Conservation (phyloP, 2,797 vertebrate genomes). For the Fratercula arctica region DNA sequence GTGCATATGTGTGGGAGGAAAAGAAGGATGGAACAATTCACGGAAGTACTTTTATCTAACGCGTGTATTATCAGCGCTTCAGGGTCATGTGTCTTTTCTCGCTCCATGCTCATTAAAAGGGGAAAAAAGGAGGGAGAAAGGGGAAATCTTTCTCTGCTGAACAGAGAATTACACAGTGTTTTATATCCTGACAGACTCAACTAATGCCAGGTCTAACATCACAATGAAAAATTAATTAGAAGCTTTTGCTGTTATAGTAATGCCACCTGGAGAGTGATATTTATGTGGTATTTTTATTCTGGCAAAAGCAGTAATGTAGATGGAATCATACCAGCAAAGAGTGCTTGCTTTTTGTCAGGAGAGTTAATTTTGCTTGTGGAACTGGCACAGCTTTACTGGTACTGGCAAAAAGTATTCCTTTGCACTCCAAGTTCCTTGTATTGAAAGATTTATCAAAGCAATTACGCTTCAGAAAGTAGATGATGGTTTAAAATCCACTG, state of each 20-base stretch:
- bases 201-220: constrained; percentile 34
- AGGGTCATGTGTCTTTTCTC: constrained; percentile 44
- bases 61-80: background rate
- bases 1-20: background rate
- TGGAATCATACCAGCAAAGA: constrained; percentile 28
- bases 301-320: constrained; percentile 37
- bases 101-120: constrained; percentile 40
- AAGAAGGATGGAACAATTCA: constrained; percentile 19
- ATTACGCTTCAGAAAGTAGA: constrained; percentile 41
- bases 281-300: constrained; percentile 64
- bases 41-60: constrained; percentile 11
- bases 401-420: constrained; percentile 34
- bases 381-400: constrained; percentile 37
- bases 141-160: constrained; percentile 13
- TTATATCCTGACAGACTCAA: constrained; percentile 20
- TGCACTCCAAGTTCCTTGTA: constrained; percentile 22
- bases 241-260: constrained; percentile 45
- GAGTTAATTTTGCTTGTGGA: constrained; percentile 43
- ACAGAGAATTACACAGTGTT: constrained; percentile 1
- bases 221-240: constrained; percentile 70
- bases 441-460: constrained; percentile 49
- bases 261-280: constrained; percentile 60
- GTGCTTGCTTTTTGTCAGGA: constrained; percentile 47
- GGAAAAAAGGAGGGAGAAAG: background rate
- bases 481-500: constrained; percentile 29